Conservation (phyloP, 37 sponge, comb jelly and placozoan genomes). For the Spongia lamella region DNA sequence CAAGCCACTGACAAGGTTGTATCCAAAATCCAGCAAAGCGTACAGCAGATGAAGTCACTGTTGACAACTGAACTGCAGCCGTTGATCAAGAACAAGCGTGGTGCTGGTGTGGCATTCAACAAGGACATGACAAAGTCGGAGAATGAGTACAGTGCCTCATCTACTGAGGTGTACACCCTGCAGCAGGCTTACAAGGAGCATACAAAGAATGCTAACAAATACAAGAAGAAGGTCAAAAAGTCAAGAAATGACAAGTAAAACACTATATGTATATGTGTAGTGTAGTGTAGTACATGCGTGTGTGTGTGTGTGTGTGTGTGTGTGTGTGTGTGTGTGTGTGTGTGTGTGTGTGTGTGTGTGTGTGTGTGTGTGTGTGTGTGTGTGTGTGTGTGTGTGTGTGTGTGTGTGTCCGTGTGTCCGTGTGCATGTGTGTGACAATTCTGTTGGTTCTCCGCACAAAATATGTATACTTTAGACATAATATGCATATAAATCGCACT, state of each 20-base stretch:
- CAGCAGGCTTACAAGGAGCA: too few species aligned
- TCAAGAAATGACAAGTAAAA: neutral
- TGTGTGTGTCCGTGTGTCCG: conserved; percentile 13
- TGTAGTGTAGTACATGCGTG: too few species aligned
- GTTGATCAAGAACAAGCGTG: conserved; percentile 63
- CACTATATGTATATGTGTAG: too few species aligned
- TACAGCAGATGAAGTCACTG: conserved; percentile 29
- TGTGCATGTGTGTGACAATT: conserved; percentile 4
- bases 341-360: conserved; percentile 13
- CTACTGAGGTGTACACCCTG: too few species aligned
- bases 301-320: neutral
- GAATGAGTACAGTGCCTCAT: too few species aligned
- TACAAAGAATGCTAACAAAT: neutral
- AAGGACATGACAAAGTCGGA: too few species aligned
- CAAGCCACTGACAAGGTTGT: too few species aligned
- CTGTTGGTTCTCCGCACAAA: too few species aligned
- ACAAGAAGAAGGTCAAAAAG: neutral
- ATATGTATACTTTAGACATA: too few species aligned
- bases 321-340: neutral
- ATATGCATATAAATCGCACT: too few species aligned
- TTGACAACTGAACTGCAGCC: conserved; percentile 41
- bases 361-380: conserved; percentile 2
- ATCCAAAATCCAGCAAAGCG: conserved; percentile 10
- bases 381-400: neutral
- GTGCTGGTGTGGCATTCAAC: conserved; percentile 21